A percentile compares a stretch with the other conserved stretches of the same genome.
Conservation (phyloP, 2,797 vertebrate species). For the Sitta carolinensis region DNA sequence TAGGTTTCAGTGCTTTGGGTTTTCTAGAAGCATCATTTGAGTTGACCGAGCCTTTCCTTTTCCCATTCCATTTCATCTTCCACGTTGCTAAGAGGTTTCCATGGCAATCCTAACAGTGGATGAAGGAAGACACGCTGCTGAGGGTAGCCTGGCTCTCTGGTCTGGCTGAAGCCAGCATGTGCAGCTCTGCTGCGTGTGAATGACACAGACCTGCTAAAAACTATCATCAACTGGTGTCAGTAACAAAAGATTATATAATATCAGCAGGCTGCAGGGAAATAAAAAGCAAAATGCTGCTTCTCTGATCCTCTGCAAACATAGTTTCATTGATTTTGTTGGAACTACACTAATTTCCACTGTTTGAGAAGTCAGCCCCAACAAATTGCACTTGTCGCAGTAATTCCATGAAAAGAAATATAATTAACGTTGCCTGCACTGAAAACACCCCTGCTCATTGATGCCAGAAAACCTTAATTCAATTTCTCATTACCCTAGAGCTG, state of each 20-base stretch:
- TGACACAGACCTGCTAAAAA: not conserved
- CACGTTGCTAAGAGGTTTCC: slow-evolving; percentile 52
- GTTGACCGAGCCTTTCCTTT: not conserved
- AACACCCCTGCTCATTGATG: not conserved
- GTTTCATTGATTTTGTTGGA: not conserved
- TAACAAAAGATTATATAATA: not conserved
- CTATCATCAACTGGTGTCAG: not conserved
- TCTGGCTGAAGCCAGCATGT: not conserved
- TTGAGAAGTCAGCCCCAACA: not conserved
- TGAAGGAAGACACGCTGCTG: not conserved
- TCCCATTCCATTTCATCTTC: not conserved
- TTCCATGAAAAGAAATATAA: not conserved
- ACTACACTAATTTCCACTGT: not conserved
- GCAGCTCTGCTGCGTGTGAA: not conserved
- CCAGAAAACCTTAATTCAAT: not conserved
- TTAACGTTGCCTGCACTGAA: not conserved
- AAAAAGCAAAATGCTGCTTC: not conserved
- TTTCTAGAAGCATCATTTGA: not conserved
- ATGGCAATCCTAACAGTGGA: slow-evolving; percentile 50
- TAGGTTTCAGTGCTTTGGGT: not conserved
- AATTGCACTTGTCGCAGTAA: not conserved
- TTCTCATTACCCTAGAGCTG: not conserved
- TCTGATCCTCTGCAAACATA: not conserved
- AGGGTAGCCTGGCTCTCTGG: not conserved
- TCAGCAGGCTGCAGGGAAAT: not conserved